Evolutionary conservation across 2,797 vertebrate genomes (phyloP).

Genomic region (Microchirus variegatus): DNA sequence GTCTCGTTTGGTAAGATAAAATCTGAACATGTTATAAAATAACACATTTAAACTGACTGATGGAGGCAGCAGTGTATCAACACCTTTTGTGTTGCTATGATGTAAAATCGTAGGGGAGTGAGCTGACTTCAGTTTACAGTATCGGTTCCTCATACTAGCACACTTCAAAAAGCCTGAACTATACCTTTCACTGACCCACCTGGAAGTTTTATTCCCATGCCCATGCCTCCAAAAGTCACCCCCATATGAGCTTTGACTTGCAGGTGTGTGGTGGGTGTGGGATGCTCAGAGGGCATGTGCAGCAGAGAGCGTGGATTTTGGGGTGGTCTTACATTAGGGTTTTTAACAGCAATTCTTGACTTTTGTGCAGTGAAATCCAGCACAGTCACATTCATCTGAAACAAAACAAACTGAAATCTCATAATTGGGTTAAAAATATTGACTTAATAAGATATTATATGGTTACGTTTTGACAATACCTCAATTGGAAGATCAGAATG

Average conservation of each 20-base stretch:
- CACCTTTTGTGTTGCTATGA: too few species aligned
- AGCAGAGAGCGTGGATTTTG: conserved; percentile 76
- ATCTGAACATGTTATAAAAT: too few species aligned
- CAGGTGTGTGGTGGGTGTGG: conserved; percentile 31
- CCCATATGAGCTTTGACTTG: conserved; percentile 39
- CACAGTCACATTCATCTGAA: conserved; percentile 38
- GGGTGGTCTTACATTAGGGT: conserved; percentile 72
- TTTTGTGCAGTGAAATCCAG: conserved; percentile 77
- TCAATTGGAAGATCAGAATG: conserved; percentile 25
- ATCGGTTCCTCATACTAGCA: too few species aligned
- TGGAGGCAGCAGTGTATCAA: too few species aligned
- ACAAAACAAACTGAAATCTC: conserved; percentile 9
- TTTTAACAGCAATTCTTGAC: conserved; percentile 79
- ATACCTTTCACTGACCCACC: conserved; percentile 52
- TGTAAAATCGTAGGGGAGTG: too few species aligned
- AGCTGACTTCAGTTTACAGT: too few species aligned
- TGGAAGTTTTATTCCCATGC: conserved; percentile 75
- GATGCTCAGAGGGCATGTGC: conserved; percentile 70
- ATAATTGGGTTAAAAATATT: neutral
- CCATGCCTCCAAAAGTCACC: conserved; percentile 60
- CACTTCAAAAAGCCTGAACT: too few species aligned
- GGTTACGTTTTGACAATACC: conserved; percentile 41
- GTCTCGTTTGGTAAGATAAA: too few species aligned
- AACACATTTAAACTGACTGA: too few species aligned
- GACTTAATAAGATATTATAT: neutral